phyloP scores from a whole-genome alignment of 2,888 invertebrate species.

The Athripsodes cinereus region DNA sequence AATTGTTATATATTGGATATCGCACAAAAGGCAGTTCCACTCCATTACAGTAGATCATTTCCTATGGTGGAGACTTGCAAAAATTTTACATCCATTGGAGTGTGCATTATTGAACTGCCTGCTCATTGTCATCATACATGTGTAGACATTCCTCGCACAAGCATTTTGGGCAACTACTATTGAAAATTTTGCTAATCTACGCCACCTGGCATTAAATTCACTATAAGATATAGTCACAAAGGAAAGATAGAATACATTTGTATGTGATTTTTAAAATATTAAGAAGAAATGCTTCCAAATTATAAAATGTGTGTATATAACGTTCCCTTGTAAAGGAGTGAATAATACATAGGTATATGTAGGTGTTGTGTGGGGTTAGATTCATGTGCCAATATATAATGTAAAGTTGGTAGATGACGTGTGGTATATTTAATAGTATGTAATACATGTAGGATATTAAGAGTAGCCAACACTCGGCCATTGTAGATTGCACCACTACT shows the following conservation, averaged over 20 bases:
- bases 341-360: too few species aligned
- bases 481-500: not conserved
- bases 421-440: not conserved
- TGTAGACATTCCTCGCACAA: too few species aligned
- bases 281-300: not conserved
- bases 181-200: too few species aligned
- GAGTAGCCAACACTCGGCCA: not conserved
- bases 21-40: too few species aligned
- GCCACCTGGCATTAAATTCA: too few species aligned
- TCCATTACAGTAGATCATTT: too few species aligned
- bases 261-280: slow-evolving; percentile 1
- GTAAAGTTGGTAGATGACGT: not conserved
- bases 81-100: too few species aligned
- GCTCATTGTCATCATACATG: too few species aligned
- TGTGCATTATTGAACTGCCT: too few species aligned
- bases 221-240: not conserved
- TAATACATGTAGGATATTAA: not conserved
- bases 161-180: too few species aligned
- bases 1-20: too few species aligned
- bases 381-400: not conserved
- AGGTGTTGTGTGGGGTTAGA: not conserved
- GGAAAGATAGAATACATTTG: not conserved
- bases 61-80: too few species aligned
- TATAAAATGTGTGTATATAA: not conserved
- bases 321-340: not conserved